A percentile compares a stretch with the other conserved stretches of the same genome.
These are phyloP conservation scores for Eupithecia dodoneata DNA, from an alignment of 2,888 invertebrate genomes.

Conservation along the genomic window DNA sequence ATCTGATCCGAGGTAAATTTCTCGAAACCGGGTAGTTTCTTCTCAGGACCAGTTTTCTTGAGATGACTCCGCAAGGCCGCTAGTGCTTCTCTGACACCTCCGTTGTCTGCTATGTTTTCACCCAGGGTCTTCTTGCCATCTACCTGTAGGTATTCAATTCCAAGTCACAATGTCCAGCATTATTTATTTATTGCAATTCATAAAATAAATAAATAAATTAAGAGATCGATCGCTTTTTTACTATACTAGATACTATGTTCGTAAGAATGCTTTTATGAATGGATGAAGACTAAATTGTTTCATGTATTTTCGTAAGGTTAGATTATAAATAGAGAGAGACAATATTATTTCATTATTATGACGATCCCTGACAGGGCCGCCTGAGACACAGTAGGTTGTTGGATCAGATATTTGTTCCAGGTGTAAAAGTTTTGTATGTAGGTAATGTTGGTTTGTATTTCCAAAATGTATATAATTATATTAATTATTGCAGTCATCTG, in stretches of 20 bases:
- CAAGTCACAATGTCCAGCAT: background rate
- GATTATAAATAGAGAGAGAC: background rate
- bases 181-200: no score
- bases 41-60: conserved; percentile 82
- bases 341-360: background rate
- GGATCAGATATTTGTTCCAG: no score
- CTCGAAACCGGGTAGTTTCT: conserved; percentile 89
- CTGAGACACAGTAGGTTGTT: no score
- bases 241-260: background rate
- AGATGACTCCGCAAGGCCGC: conserved; percentile 87
- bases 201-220: no score
- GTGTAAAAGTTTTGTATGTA: no score
- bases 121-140: conserved; percentile 90
- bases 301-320: background rate
- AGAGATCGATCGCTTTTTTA: background rate
- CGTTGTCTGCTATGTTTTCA: conserved; percentile 94
- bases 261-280: background rate
- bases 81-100: conserved; percentile 90
- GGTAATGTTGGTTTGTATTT: no score
- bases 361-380: no score
- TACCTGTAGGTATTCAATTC: conserved; percentile 74
- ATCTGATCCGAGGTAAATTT: conserved; percentile 88
- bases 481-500: no score
- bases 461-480: no score
- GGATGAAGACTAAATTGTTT: background rate